Evolutionary conservation across 2,888 invertebrate genomes (phyloP), one percentile per base, ranked within the genome.

Genomic region (Dicyrtoma fusca): DNA sequence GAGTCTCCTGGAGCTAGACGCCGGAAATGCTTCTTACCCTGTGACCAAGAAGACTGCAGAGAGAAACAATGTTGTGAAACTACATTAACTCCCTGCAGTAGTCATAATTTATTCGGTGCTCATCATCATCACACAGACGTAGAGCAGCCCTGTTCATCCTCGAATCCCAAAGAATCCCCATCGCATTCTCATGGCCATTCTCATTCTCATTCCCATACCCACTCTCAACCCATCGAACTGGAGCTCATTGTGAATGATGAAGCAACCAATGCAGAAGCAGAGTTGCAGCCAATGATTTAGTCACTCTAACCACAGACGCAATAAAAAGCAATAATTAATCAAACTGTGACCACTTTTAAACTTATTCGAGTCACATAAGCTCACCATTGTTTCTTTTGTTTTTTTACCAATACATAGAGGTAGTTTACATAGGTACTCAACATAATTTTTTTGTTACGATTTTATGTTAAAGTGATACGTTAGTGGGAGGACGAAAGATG

Each of bases 21-120:
- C n/a, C 64, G 76, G 6, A 77, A 79, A 26, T 80, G 80, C 55
- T 80, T 80, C 69, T 72, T 80, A 10, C 78, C 78, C 4, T 80
- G 80, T 69, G 74, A 72, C 19, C 42, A 71, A 14, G 76, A 75
- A 44, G 74, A 78, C 23, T 80, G 80, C 61, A 66, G 76, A 19
- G 74, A 70, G 2, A 76, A 76, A 68, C 74, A 76, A 59, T 80
- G 80, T 55, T 80, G 80, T 69, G 68, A 69, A 17, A 44, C 57
- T 47, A 70, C 61, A 13, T 34, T 63, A 26, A 69, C 66, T 26
- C 73, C 69, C 10, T 69, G 74, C 13, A 72, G 72, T 34, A 70
- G 72, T 65, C 74, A 71, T 64, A 26, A 23, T 14, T 17, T 26
- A n/a, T n/a, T 49, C 26, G 49, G 66, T 42, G 68, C 26, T 25